Base-by-base conservation (phyloP, 2,797 vertebrate genomes). In the Manis crassicaudata region DNA sequence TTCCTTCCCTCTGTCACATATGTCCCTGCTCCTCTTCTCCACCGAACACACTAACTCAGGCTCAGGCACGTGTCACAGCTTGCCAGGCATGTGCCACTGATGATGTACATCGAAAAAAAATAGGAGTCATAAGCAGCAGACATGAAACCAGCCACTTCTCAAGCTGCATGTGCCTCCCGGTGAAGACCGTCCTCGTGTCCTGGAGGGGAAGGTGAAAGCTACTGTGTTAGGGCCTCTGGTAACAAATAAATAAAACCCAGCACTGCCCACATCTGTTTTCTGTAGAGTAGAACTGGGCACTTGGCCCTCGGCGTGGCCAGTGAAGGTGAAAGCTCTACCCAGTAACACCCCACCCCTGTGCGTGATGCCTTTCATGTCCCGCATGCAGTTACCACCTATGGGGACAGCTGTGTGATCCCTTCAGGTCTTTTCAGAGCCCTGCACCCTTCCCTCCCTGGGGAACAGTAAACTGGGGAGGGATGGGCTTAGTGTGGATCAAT, bases 1-100 rank as follows among this genome's bases (percentile, higher is more conserved):
- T 13, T 65, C 58, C 40, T 77, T 27, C 11, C 5, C 9, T 65
- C 72, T 10, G 27, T 76, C 9, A 3, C 0, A 6, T 40, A 40
- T 40, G 37, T 72, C n/a, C 32, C 21, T 4, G 16, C 4, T 12
- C 27, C 63, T 50, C 29, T 5, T 63, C 18, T 10, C n/a, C 14
- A 18, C 5, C 17, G 32, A 18, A 27, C 75, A 52, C 60, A 27
- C 8, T 54, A 18, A 27, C 35, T 21, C 27, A 0, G 11, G 13
- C 25, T 37, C 2, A 0, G 58, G 60, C 4, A 8, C 6, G 0
- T 29, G 20, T 20, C 56, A 25, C 40, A 67, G 16, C 50, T 52
- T 35, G 20, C 20, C 60, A 3, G 18, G 29, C 7, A 10, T 5
- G 13, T 23, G 6, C 67, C 16, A 5, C 60, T 16, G 6, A 37